Conservation (phyloP, 64 coral and sea anemone species). For the Trachythela sp. region DNA sequence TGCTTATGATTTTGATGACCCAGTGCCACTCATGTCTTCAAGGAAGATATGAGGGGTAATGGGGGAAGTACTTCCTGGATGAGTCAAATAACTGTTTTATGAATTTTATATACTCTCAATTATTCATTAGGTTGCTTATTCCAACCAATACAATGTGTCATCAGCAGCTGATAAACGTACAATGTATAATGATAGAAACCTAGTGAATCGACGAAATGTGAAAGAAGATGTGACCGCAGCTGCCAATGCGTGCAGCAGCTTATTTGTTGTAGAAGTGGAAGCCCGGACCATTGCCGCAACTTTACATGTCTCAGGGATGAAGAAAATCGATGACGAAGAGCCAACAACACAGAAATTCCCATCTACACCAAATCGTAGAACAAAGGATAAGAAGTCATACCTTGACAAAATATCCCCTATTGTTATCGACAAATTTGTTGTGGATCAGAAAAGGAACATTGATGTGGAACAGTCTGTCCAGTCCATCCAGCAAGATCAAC, state of each 20-base stretch:
- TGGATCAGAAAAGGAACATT: constrained; percentile 19
- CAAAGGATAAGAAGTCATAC: not conserved
- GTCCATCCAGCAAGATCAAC: not conserved
- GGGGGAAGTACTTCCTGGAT: too few species aligned
- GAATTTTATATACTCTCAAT: too few species aligned
- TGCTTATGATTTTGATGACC: too few species aligned
- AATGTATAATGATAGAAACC: not conserved
- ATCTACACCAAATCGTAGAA: not conserved
- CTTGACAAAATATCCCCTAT: not conserved
- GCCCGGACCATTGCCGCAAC: not conserved
- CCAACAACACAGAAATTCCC: not conserved
- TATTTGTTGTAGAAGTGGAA: not conserved
- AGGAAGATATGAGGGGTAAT: too few species aligned
- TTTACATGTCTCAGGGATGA: not conserved
- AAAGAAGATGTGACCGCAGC: not conserved
- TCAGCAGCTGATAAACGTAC: not conserved
- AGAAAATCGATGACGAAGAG: not conserved
- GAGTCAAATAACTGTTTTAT: too few species aligned
- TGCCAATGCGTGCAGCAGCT: not conserved
- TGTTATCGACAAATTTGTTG: constrained; percentile 49
- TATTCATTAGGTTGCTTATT: not conserved
- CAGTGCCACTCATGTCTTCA: too few species aligned
- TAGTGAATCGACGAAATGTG: not conserved
- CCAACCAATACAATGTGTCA: not conserved
- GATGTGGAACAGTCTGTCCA: not conserved